Conservation (phyloP, 2,113 vertebrate genomes). For the Hypomesus transpacificus region DNA sequence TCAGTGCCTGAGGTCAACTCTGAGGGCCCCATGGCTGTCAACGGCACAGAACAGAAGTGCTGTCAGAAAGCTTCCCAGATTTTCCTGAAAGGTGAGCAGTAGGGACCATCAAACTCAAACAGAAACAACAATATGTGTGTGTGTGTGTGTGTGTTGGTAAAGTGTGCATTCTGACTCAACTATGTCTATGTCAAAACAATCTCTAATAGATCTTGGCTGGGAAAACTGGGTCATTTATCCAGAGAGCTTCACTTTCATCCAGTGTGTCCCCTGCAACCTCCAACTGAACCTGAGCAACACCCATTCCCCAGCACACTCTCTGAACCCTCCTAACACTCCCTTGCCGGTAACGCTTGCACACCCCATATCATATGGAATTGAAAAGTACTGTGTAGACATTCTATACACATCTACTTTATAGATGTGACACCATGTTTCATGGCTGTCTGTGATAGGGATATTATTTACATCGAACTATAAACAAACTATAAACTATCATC, state of each 20-base stretch:
- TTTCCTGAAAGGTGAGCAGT: slow-evolving; percentile 62
- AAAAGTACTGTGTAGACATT: neutral
- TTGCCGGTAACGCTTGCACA: slow-evolving; percentile 16
- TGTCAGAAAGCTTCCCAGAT: slow-evolving; percentile 59
- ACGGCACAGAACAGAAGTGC: slow-evolving; percentile 42
- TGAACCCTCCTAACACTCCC: neutral
- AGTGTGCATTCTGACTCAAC: neutral
- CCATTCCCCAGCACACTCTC: slow-evolving; percentile 4
- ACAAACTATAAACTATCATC: too few species aligned
- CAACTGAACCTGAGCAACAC: neutral
- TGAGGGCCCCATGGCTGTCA: slow-evolving; percentile 26
- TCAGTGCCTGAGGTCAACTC: slow-evolving; percentile 25
- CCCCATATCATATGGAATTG: neutral
- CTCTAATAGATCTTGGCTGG: slow-evolving; percentile 46
- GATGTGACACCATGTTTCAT: too few species aligned
- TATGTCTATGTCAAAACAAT: neutral
- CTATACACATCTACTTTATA: neutral
- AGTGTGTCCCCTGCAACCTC: slow-evolving; percentile 25
- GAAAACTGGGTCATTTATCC: slow-evolving; percentile 48
- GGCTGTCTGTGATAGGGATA: too few species aligned
- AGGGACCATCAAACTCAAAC: too few species aligned
- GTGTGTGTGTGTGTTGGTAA: neutral
- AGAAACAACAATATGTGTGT: neutral
- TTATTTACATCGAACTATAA: too few species aligned
- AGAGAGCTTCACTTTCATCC: slow-evolving; percentile 42